A percentile compares a stretch with the other conserved stretches of the same genome.
Conservation (phyloP, 2,113 vertebrate genomes). For the Petroica traversi region DNA sequence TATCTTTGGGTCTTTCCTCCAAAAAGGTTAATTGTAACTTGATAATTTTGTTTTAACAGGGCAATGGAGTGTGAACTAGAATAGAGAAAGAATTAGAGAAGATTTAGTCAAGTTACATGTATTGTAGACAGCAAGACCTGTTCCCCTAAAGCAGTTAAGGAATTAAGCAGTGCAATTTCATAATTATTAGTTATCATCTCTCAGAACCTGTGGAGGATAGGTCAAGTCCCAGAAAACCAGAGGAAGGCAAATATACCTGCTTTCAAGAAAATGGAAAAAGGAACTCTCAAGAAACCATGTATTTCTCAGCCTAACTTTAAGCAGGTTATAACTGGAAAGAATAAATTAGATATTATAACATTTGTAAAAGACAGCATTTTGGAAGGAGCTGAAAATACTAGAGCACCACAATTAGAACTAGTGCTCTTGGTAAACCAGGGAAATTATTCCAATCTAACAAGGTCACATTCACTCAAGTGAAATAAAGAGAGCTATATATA, state of each 20-base stretch:
- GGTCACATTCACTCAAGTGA: not conserved
- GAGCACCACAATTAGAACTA: not conserved
- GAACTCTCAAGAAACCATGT: not conserved
- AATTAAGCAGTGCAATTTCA: slow-evolving; percentile 8
- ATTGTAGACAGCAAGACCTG: not conserved
- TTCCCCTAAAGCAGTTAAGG: not conserved
- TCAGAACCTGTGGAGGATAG: not conserved
- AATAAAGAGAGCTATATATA: not conserved
- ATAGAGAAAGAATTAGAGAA: not conserved
- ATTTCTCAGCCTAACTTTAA: not conserved
- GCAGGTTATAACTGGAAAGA: not conserved
- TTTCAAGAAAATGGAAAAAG: not conserved
- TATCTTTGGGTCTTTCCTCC: not conserved
- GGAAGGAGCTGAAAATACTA: not conserved
- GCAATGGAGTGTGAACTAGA: not conserved
- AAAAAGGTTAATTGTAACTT: slow-evolving; percentile 20
- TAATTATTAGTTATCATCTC: slow-evolving; percentile 1
- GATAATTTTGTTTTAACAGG: not conserved
- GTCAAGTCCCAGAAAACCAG: not conserved
- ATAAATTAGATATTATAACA: not conserved
- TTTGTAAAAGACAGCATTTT: not conserved
- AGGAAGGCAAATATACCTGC: not conserved
- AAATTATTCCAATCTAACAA: not conserved
- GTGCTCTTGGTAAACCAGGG: not conserved
- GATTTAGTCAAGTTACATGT: not conserved